Conservation (phyloP, 2,888 invertebrate species). For the Danaus chrysippus region DNA sequence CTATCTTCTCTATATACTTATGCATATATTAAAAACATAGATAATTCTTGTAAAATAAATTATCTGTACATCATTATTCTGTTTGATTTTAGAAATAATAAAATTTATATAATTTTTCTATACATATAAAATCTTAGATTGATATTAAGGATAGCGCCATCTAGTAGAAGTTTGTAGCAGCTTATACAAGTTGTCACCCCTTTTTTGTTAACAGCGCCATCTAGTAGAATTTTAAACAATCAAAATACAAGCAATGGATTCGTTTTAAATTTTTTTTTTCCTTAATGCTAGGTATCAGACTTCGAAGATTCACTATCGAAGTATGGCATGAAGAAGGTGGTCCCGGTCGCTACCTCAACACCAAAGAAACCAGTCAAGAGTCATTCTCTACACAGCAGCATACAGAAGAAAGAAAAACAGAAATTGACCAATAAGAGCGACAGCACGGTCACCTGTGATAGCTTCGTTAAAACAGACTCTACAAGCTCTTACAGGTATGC, state of each 20-base stretch:
- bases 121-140: too few relatives aligned
- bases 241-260: background rate
- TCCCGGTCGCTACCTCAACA: conserved; percentile 53
- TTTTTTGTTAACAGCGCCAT: too few relatives aligned
- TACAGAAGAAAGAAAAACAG: conserved; percentile 33
- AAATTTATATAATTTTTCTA: too few relatives aligned
- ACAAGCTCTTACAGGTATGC: conserved; percentile 43
- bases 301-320: conserved; percentile 63
- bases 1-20: too few relatives aligned
- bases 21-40: too few relatives aligned
- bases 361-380: conserved; percentile 48
- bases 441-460: conserved; percentile 44
- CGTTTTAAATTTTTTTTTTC: background rate
- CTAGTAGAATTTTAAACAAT: too few relatives aligned
- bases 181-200: too few relatives aligned
- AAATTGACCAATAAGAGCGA: conserved; percentile 32
- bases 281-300: conserved; percentile 57
- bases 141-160: too few relatives aligned
- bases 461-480: conserved; percentile 46
- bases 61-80: too few relatives aligned
- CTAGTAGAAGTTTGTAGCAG: too few relatives aligned
- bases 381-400: conserved; percentile 46
- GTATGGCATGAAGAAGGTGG: conserved; percentile 48
- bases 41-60: too few relatives aligned
- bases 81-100: too few relatives aligned